These are phyloP conservation scores for Magallana angulata DNA, from an alignment of 1,140 invertebrate species.

Conservation along the genomic window DNA sequence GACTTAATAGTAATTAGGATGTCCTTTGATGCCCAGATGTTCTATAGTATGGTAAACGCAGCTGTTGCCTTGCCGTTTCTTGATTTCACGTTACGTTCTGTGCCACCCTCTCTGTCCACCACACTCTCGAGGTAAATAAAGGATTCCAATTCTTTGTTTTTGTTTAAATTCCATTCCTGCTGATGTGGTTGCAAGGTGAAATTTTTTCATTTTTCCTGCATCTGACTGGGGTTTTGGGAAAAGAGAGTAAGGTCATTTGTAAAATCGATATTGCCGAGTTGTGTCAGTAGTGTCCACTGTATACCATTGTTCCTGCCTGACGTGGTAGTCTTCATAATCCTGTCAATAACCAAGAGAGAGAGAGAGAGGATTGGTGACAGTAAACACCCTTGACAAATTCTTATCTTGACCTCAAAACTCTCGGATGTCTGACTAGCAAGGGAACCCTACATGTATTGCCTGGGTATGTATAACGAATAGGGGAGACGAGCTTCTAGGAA, in stretches of 20 bases:
- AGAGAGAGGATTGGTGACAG: slow-evolving; percentile 57
- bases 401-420: slow-evolving; percentile 52
- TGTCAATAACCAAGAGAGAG: slow-evolving; percentile 49
- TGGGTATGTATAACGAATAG: slow-evolving; percentile 21
- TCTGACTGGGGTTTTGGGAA: slow-evolving; percentile 35
- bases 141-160: not conserved
- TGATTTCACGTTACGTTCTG: too few relatives aligned
- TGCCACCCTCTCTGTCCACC: too few relatives aligned
- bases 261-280: slow-evolving; percentile 53
- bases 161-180: slow-evolving; percentile 26
- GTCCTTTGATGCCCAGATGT: too few relatives aligned
- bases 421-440: slow-evolving; percentile 54
- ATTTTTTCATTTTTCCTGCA: slow-evolving; percentile 44
- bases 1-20: too few relatives aligned
- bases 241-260: slow-evolving; percentile 42
- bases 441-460: slow-evolving; percentile 52
- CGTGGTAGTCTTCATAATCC: slow-evolving; percentile 46
- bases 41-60: too few relatives aligned
- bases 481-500: slow-evolving; percentile 55
- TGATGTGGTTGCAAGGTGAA: not conserved
- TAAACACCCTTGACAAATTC: slow-evolving; percentile 57
- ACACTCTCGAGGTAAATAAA: too few relatives aligned
- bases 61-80: too few relatives aligned
- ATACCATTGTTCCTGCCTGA: slow-evolving; percentile 47
- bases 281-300: slow-evolving; percentile 48